Base-by-base conservation (phyloP, 2,113 vertebrate genomes). In the Rostratula benghalensis region DNA sequence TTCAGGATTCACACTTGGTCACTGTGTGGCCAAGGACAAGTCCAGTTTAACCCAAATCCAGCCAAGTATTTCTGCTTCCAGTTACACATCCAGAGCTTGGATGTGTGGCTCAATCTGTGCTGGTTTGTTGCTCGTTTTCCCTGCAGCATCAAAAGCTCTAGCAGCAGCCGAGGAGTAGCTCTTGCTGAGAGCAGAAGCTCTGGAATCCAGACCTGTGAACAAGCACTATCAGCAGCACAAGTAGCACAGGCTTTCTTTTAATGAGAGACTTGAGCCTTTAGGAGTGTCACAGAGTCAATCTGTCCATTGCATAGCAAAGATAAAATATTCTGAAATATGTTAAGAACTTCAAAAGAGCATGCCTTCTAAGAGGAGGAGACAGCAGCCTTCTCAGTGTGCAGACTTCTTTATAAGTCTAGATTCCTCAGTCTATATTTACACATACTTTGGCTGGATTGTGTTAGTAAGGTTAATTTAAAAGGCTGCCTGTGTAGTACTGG, bases 391-490 rank as follows among this genome's bases (percentile, higher is more conserved):
- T 81, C 61, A 41, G 1, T 21, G 57, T 39, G 78, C 77, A 91
- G 69, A 78, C 74, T 67, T 64, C 82, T 82, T 50, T 67, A 1
- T 39, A 71, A 70, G 22, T 60, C 69, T 57, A 89, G 90, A 83
- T 95, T 96, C 75, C 65, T 71, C 83, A 78, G 86, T 77, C 88
- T 96, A 1, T 94, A 64, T 94, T 96, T 94, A 37, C 83, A 67
- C 83, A 90, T 86, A 73, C 83, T 94, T 93, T 41, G 57, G 22
- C 69, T 94, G 90, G 76, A 87, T 77, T 96, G 93, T 68, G 68
- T 80, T 93, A 90, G 75, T 90, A 70, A 91, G n/a, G 82, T 87
- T 91, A 60, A 76, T 95, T 94, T 91, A 37, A 87, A 94, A 93
- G 85, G 43, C 90, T 93, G 56, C 11, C 16, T 67, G 70, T 88